Percentiles rank a stretch among this genome's conserved stretches.
Conservation (phyloP, 2,888 invertebrate species). For the Cheilosia urbana region DNA sequence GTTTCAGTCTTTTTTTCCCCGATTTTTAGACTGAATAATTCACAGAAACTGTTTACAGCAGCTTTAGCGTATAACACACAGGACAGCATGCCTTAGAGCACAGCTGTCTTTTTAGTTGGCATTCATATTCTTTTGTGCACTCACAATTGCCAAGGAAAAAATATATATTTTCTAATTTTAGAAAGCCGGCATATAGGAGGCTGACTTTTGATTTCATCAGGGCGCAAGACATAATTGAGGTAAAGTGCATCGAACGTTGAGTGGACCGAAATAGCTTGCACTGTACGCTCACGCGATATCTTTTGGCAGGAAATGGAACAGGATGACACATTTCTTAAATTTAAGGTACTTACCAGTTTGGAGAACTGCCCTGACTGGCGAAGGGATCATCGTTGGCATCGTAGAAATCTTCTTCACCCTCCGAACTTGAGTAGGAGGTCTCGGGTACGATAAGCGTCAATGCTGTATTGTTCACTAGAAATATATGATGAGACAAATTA, state of each 20-base stretch:
- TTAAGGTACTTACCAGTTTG: constrained; percentile 82
- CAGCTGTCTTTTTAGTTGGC: constrained; percentile 42
- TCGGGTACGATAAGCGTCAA: constrained; percentile 89
- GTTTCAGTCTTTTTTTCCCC: background rate
- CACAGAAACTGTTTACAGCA: constrained; percentile 3
- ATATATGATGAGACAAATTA: background rate
- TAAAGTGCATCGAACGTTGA: constrained; percentile 45
- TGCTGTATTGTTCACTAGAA: constrained; percentile 81
- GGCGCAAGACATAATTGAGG: constrained; percentile 40
- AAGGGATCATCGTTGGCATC: constrained; percentile 93
- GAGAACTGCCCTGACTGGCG: constrained; percentile 83
- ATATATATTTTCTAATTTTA: constrained; percentile 61
- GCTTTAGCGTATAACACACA: background rate
- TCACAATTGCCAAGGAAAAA: constrained; percentile 32
- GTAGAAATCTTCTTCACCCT: constrained; percentile 97
- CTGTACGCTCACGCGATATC: constrained; percentile 32
- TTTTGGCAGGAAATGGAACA: constrained; percentile 24
- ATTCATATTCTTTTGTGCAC: constrained; percentile 17
- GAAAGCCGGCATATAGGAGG: constrained; percentile 40
- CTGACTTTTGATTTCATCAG: constrained; percentile 32
- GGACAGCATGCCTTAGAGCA: constrained; percentile 33
- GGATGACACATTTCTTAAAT: background rate
- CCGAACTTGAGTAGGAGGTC: constrained; percentile 98
- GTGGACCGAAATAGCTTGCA: constrained; percentile 46
- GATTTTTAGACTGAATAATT: constrained; percentile 14